Conservation (phyloP, 2,797 vertebrate genomes). For the Triplophysa yarkandensis region DNA sequence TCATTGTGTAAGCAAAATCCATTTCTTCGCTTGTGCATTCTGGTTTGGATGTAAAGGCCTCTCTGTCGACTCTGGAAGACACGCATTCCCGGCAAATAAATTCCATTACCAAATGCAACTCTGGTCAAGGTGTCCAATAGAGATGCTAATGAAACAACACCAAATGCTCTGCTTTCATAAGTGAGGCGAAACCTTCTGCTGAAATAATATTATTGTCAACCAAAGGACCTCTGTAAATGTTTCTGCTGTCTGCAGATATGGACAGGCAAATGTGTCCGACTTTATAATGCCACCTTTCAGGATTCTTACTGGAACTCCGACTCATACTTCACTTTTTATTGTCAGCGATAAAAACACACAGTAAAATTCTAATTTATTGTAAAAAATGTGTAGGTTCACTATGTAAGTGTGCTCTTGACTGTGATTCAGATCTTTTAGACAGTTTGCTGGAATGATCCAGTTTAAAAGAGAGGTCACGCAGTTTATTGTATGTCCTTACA, state of each 20-base stretch:
- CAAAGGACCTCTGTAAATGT: constrained; percentile 39
- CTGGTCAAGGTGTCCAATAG: constrained; percentile 37
- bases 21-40: constrained; percentile 30
- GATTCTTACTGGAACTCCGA: background rate
- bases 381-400: too few species aligned
- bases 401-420: too few species aligned
- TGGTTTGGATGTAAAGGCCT: constrained; percentile 10
- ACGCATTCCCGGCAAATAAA: constrained; percentile 38
- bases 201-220: constrained; percentile 25
- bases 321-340: too few species aligned
- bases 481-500: too few species aligned
- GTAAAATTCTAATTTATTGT: too few species aligned
- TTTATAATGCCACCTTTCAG: background rate
- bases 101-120: constrained; percentile 46
- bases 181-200: constrained; percentile 25
- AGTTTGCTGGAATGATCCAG: too few species aligned
- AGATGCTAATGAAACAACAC: constrained; percentile 41
- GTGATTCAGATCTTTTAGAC: too few species aligned
- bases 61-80: constrained; percentile 29
- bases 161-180: constrained; percentile 29
- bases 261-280: background rate
- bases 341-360: too few species aligned
- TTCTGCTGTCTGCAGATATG: background rate
- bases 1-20: constrained; percentile 24
- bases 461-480: too few species aligned